A percentile compares a stretch with the other conserved stretches of the same genome.
Conservation (phyloP, 1,140 invertebrate species). For the Kradibia gibbosae region DNA sequence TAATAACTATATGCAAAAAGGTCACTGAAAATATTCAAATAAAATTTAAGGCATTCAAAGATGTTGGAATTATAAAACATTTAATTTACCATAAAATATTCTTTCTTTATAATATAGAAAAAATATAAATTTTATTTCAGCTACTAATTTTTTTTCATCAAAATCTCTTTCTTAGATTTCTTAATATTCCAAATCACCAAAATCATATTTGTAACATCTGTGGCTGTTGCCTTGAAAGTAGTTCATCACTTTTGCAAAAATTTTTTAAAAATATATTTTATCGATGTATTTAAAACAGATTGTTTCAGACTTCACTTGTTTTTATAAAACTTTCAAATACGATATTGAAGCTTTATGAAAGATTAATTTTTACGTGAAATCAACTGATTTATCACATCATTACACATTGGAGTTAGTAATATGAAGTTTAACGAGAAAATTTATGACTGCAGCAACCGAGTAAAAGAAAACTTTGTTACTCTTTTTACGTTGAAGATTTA, state of each 20-base stretch:
- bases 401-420: neutral
- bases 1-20: neutral
- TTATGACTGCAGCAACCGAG: neutral
- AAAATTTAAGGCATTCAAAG: too few relatives aligned
- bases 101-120: neutral
- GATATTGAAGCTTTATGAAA: too few relatives aligned
- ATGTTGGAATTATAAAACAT: neutral
- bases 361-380: neutral
- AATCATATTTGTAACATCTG: neutral
- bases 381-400: neutral
- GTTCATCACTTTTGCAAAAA: neutral
- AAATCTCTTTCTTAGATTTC: neutral
- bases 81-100: neutral
- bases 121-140: neutral
- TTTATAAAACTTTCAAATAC: neutral
- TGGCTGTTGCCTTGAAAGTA: neutral
- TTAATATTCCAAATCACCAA: neutral
- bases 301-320: neutral
- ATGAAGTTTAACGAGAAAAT: constrained; percentile 8
- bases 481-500: neutral
- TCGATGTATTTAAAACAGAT: neutral
- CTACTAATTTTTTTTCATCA: neutral
- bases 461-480: constrained; percentile 5
- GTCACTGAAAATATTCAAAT: neutral
- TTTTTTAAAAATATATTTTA: neutral